phyloP scores from a whole-genome alignment of 1,140 invertebrate genomes.

The Mercenaria mercenaria region DNA sequence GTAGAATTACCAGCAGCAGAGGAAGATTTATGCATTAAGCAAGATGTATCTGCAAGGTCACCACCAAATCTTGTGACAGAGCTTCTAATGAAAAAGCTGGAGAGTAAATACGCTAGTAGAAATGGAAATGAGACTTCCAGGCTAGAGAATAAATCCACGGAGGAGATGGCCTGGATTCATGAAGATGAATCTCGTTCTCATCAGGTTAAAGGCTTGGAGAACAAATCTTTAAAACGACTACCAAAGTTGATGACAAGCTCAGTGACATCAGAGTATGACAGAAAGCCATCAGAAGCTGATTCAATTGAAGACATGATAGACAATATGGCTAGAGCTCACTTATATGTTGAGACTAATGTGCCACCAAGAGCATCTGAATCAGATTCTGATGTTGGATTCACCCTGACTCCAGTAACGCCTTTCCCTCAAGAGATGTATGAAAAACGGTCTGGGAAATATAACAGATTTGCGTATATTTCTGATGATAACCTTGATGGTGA shows the following conservation, averaged over 20 bases:
- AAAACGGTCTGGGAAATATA: constrained; percentile 31
- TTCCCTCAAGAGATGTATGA: constrained; percentile 45
- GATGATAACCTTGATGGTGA: constrained; percentile 56
- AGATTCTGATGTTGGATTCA: constrained; percentile 2
- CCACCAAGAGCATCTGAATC: background rate
- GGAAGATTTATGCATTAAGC: background rate
- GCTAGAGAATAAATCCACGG: background rate
- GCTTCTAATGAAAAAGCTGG: background rate
- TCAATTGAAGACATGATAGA: constrained; percentile 52
- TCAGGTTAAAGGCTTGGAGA: background rate
- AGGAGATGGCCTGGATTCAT: constrained; percentile 40
- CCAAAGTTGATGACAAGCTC: constrained; percentile 27
- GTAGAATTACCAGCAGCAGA: background rate
- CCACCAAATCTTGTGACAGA: background rate
- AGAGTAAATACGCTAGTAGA: background rate
- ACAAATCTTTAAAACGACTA: background rate
- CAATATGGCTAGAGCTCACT: constrained; percentile 29
- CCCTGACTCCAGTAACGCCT: constrained; percentile 38
- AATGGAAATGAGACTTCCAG: background rate
- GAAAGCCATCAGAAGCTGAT: constrained; percentile 50
- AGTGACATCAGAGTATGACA: constrained; percentile 15
- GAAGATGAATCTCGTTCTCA: background rate
- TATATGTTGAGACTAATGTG: background rate
- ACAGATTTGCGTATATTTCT: constrained; percentile 58
- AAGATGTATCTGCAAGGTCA: background rate